Conservation (phyloP, 2,797 vertebrate species). For the Liparis tanakae region DNA sequence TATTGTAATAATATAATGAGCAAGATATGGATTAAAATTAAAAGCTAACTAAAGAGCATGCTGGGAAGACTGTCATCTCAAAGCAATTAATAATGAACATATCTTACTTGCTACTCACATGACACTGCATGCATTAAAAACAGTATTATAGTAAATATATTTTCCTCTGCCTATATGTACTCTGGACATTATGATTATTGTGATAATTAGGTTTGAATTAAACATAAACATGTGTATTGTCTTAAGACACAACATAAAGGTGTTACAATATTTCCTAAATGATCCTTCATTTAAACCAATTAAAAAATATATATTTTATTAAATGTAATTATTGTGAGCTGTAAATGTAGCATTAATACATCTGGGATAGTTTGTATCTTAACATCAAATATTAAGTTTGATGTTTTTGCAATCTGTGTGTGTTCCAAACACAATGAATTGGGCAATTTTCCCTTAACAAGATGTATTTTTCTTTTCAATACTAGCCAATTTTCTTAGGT, state of each 20-base stretch:
- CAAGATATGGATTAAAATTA: background rate
- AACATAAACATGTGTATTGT: background rate
- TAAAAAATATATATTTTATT: background rate
- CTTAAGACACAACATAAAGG: background rate
- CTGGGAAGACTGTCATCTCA: background rate
- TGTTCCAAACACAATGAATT: background rate
- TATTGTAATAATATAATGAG: slow-evolving; percentile 20
- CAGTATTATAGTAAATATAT: background rate
- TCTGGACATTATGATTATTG: background rate
- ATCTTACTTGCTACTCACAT: background rate
- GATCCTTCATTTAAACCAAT: too few relatives aligned
- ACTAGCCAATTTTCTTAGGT: background rate
- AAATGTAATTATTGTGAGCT: background rate
- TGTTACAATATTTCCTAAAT: background rate
- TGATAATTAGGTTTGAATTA: background rate
- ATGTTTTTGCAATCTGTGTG: background rate
- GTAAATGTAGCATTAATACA: background rate
- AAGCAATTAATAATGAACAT: background rate
- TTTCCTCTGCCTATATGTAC: too few relatives aligned
- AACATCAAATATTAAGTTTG: too few relatives aligned
- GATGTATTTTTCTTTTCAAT: background rate
- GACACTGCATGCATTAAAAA: background rate
- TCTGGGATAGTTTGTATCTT: background rate
- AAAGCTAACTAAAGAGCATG: background rate
- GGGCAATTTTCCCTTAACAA: background rate